Evolutionary conservation across 2,113 vertebrate species (phyloP).

Genomic region (Mionectes macconnelli): DNA sequence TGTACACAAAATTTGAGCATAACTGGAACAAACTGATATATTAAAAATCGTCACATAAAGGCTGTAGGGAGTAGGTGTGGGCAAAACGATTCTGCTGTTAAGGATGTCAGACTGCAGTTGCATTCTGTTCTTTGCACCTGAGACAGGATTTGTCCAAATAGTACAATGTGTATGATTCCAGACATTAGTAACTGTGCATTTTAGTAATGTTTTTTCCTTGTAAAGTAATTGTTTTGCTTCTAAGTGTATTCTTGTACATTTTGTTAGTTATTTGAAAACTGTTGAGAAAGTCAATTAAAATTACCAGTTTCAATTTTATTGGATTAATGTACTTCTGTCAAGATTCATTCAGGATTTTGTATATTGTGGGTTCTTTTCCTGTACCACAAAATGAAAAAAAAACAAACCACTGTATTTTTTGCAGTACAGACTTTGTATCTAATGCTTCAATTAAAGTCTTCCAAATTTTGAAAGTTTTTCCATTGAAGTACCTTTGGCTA

Average conservation of each 20-base stretch:
- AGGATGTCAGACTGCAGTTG: not conserved
- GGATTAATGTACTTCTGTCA: not conserved
- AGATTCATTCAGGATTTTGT: not conserved
- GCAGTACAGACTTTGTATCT: not conserved
- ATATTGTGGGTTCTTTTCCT: rapidly evolving
- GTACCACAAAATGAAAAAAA: not conserved
- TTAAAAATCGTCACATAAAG: not conserved
- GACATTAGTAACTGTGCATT: not conserved
- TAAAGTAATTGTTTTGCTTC: not conserved
- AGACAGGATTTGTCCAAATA: not conserved
- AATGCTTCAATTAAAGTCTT: not conserved
- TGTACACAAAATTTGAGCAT: not conserved
- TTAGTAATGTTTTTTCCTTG: not conserved
- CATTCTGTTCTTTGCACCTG: not conserved
- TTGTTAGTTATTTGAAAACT: not conserved
- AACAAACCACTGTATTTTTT: not conserved
- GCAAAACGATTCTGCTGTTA: not conserved
- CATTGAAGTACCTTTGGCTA: not conserved
- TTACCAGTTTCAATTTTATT: not conserved
- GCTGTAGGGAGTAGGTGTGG: not conserved
- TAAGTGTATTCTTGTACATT: not conserved
- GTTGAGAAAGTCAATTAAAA: not conserved
- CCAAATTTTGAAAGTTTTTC: not conserved
- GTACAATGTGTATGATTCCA: not conserved
- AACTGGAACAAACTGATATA: not conserved